phyloP scores from a whole-genome alignment of 2,797 vertebrate genomes.

The Tenualosa thibaudeaui region DNA sequence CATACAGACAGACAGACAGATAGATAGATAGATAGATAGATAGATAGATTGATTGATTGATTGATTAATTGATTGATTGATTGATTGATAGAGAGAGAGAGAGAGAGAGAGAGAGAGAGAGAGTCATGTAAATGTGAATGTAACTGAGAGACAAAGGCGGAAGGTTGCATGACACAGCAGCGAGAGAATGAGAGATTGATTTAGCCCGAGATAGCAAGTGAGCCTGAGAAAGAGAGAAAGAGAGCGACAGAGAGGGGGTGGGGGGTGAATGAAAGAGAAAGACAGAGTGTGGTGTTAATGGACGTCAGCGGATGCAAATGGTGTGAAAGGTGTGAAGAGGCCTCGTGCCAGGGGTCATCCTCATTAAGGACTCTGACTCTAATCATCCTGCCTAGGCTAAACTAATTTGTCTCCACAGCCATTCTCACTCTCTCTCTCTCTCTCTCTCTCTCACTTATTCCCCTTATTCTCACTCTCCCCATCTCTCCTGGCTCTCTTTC shows the following conservation, averaged over 20 bases:
- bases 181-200: neutral
- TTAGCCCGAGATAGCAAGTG: neutral
- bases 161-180: neutral
- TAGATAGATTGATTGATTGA: too few species aligned
- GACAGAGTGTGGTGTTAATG: neutral
- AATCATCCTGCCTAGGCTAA: neutral
- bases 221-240: neutral
- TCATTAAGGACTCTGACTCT: neutral
- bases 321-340: conserved; percentile 43
- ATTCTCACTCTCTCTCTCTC: neutral
- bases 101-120: neutral
- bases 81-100: neutral
- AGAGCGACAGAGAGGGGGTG: neutral
- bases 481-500: neutral
- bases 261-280: neutral
- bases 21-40: too few species aligned
- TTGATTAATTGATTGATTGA: too few species aligned
- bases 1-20: too few species aligned
- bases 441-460: neutral
- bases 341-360: conserved; percentile 43
- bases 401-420: conserved; percentile 10
- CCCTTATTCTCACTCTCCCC: neutral
- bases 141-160: neutral
- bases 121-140: neutral
- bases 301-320: conserved; percentile 65